Evolutionary conservation across 2,888 invertebrate species (phyloP).

Genomic region (Drosophila dives): DNA sequence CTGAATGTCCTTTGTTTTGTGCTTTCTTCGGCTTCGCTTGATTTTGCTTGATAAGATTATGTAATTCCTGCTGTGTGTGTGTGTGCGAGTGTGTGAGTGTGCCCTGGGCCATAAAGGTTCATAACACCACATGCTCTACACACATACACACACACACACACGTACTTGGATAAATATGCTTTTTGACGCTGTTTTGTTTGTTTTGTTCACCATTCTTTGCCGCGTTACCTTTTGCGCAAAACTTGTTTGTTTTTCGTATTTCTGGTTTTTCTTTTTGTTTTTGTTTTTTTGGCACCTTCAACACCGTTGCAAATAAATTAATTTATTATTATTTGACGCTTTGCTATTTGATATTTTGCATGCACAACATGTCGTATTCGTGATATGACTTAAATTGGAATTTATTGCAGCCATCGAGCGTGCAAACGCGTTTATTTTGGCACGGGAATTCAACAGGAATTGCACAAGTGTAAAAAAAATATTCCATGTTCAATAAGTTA

Average conservation of each 20-base stretch:
- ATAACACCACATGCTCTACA: slow-evolving; percentile 32
- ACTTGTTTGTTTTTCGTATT: slow-evolving; percentile 46
- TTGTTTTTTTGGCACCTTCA: slow-evolving; percentile 21
- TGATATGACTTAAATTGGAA: slow-evolving; percentile 71
- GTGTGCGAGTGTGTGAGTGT: slow-evolving; percentile 11
- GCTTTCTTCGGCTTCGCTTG: slow-evolving; percentile 57
- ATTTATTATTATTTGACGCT: slow-evolving; percentile 72
- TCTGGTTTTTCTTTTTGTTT: slow-evolving; percentile 7
- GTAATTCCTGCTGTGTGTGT: slow-evolving; percentile 48
- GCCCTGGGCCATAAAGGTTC: slow-evolving; percentile 57
- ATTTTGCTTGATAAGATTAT: slow-evolving; percentile 74
- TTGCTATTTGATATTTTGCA: slow-evolving; percentile 57
- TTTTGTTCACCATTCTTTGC: slow-evolving; percentile 51
- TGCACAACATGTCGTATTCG: slow-evolving; percentile 67
- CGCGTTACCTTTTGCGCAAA: slow-evolving; percentile 39
- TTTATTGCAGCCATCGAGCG: slow-evolving; percentile 54
- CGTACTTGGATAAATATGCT: slow-evolving; percentile 61
- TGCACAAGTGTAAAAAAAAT: slow-evolving; percentile 1
- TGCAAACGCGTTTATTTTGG: slow-evolving; percentile 5
- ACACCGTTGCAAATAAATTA: slow-evolving; percentile 73
- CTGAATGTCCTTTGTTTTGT: slow-evolving; percentile 58
- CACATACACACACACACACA: slow-evolving; percentile 1
- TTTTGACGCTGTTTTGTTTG: slow-evolving; percentile 37
- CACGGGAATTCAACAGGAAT: slow-evolving; percentile 5
- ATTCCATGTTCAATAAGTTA: slow-evolving; percentile 12